Conservation (phyloP, 2,888 invertebrate species). For the Apocheima hispidaria region DNA sequence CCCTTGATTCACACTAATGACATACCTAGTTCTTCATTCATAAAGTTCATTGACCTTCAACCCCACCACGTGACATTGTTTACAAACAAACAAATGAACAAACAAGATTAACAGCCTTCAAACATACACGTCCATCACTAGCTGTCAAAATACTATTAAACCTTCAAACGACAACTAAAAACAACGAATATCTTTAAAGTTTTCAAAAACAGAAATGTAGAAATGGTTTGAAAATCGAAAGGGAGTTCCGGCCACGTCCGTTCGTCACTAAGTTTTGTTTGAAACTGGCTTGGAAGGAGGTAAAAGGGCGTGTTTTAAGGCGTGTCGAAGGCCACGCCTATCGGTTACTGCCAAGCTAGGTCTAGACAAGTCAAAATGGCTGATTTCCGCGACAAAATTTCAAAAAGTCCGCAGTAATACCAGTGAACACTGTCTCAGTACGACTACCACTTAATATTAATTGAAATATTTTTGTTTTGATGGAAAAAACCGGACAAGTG, state of each 20-base stretch:
- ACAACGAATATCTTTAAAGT: neutral
- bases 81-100: slow-evolving; percentile 51
- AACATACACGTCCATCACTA: neutral
- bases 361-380: slow-evolving; percentile 42
- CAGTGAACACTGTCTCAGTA: too few relatives aligned
- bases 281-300: slow-evolving; percentile 37
- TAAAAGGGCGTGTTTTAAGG: slow-evolving; percentile 26
- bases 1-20: neutral
- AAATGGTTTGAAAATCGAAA: slow-evolving; percentile 16
- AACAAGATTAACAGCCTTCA: slow-evolving; percentile 11
- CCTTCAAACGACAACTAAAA: slow-evolving; percentile 9
- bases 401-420: too few relatives aligned
- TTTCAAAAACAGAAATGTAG: slow-evolving; percentile 8
- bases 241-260: slow-evolving; percentile 28
- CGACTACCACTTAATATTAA: too few relatives aligned
- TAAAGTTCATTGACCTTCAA: slow-evolving; percentile 42
- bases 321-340: slow-evolving; percentile 37
- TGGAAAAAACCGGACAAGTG: too few relatives aligned
- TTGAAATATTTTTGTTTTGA: too few relatives aligned
- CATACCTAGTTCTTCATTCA: neutral
- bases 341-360: slow-evolving; percentile 23
- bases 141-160: neutral
- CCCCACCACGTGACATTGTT: slow-evolving; percentile 53
- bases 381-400: slow-evolving; percentile 3
- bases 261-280: slow-evolving; percentile 15